A percentile compares a stretch with the other conserved stretches of the same genome.
Evolutionary conservation across 2,113 vertebrate species (phyloP).

Genomic region (Ailuropoda melanoleuca): DNA sequence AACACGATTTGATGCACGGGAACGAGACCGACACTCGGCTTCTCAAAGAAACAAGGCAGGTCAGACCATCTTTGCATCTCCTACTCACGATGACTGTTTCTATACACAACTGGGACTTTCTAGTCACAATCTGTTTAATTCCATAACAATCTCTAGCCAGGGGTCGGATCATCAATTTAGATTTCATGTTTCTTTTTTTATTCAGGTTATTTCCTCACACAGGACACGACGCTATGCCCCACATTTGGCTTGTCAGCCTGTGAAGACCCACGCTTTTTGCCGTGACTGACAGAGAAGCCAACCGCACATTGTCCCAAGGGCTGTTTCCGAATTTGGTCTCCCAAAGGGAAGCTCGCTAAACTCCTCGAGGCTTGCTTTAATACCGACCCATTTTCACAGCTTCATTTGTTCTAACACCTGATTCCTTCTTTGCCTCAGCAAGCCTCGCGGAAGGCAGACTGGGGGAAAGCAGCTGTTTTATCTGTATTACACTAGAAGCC

Average conservation of each 20-base stretch:
- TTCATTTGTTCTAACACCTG: slow-evolving; percentile 29
- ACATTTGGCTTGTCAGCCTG: neutral
- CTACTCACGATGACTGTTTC: neutral
- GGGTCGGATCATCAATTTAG: neutral
- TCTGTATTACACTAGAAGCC: neutral
- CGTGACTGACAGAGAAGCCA: slow-evolving; percentile 35
- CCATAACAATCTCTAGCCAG: neutral
- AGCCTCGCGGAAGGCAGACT: neutral
- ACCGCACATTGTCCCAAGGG: slow-evolving; percentile 27
- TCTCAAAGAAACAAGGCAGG: neutral
- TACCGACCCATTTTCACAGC: slow-evolving; percentile 66
- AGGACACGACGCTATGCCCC: neutral
- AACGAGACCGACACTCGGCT: fast-evolving
- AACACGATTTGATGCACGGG: fast-evolving
- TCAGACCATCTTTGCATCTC: neutral
- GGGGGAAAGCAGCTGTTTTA: neutral
- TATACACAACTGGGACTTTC: neutral
- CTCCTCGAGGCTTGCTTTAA: slow-evolving; percentile 54
- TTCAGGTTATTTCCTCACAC: neutral
- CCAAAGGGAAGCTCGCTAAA: neutral
- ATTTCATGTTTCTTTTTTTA: slow-evolving; percentile 18
- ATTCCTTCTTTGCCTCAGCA: neutral
- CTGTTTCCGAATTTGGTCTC: slow-evolving; percentile 60
- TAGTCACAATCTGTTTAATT: neutral
- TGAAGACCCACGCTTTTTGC: neutral